Evolutionary conservation across 2,797 vertebrate species (phyloP).

Genomic region (Smutsia gigantea): DNA sequence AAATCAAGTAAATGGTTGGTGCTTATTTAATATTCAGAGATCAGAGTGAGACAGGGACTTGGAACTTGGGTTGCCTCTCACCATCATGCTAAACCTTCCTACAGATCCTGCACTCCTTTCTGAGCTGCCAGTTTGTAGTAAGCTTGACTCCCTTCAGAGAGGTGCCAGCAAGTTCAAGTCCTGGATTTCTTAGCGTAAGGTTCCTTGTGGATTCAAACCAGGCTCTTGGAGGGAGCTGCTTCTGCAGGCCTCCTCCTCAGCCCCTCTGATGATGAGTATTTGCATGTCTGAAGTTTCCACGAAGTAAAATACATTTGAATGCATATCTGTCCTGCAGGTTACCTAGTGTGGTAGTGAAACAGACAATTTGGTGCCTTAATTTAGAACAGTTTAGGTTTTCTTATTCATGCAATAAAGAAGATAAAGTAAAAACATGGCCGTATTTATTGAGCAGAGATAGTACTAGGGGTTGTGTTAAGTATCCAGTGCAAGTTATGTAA

Average conservation of each 20-base stretch:
- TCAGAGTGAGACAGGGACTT: not conserved
- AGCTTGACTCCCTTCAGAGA: not conserved
- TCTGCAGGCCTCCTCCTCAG: not conserved
- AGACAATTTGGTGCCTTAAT: not conserved
- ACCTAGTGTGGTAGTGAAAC: not conserved
- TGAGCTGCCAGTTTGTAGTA: not conserved
- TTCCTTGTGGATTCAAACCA: not conserved
- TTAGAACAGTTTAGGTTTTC: not conserved
- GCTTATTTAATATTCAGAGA: not conserved
- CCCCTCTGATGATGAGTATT: not conserved
- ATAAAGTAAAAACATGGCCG: not conserved
- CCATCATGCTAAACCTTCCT: not conserved
- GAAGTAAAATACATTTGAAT: not conserved
- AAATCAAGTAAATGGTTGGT: not conserved
- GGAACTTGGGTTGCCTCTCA: not conserved
- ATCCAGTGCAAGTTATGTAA: not conserved
- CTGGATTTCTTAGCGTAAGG: not conserved
- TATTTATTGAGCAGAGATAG: not conserved
- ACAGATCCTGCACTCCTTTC: not conserved
- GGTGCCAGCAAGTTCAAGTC: not conserved
- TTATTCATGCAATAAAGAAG: not conserved
- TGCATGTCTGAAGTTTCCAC: not conserved
- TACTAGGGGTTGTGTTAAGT: not conserved
- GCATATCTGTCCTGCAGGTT: not conserved
- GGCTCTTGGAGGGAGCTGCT: not conserved